Percentiles rank a stretch among this genome's conserved stretches.
Conservation (phyloP, 2,888 invertebrate species). For the Mythimna lalbum region DNA sequence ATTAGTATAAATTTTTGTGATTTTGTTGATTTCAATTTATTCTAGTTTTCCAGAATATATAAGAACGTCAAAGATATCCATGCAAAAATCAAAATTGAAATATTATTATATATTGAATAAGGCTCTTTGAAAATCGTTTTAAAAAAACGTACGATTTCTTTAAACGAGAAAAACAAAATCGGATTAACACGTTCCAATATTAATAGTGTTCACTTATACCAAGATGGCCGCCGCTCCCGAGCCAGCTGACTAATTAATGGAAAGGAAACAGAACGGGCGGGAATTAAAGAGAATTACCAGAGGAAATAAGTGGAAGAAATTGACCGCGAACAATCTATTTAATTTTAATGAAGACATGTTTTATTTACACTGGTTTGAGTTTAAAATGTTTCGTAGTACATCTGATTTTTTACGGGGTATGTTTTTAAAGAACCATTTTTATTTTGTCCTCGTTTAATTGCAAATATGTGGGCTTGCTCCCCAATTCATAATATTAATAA, state of each 20-base stretch:
- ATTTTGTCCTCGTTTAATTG: neutral
- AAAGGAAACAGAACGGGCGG: constrained; percentile 47
- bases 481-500: too few species aligned
- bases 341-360: constrained; percentile 21
- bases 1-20: too few species aligned
- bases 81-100: too few species aligned
- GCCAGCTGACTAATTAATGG: constrained; percentile 47
- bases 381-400: neutral
- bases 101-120: too few species aligned
- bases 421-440: neutral
- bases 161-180: constrained; percentile 8
- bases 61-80: too few species aligned
- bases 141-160: neutral
- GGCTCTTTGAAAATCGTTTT: neutral
- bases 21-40: too few species aligned
- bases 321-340: constrained; percentile 47
- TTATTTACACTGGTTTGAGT: constrained; percentile 18
- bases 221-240: constrained; percentile 40
- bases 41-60: too few species aligned
- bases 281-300: constrained; percentile 38
- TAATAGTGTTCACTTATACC: constrained; percentile 41
- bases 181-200: constrained; percentile 33
- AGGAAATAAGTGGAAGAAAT: constrained; percentile 38
- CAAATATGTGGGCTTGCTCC: too few species aligned
- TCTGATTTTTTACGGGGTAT: neutral